Evolutionary conservation across 2,797 vertebrate species (phyloP).

Genomic region (Carcharodon carcharias): DNA sequence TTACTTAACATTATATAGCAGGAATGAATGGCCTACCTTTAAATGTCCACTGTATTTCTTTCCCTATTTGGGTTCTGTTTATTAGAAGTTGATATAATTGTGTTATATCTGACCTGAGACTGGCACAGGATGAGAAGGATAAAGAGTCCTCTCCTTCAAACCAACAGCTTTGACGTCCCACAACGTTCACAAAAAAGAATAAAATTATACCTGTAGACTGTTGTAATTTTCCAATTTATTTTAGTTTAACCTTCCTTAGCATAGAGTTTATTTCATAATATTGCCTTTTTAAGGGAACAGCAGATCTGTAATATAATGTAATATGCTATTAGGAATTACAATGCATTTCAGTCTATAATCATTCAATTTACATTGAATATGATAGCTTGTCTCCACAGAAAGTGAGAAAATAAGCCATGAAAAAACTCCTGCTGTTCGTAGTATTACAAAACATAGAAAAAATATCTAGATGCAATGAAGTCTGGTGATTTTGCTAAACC

Average conservation of each 20-base stretch:
- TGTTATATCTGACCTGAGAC: not conserved
- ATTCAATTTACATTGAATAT: not conserved
- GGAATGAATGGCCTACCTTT: not conserved
- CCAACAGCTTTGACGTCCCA: not conserved
- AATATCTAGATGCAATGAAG: too few species aligned
- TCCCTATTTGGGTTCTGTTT: not conserved
- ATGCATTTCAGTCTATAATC: not conserved
- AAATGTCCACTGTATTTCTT: not conserved
- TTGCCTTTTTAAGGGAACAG: not conserved
- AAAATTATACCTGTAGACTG: not conserved
- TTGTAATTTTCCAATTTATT: not conserved
- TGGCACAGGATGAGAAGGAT: not conserved
- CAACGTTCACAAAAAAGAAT: not conserved
- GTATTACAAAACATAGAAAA: too few species aligned
- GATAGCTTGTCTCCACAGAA: not conserved
- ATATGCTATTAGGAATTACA: not conserved
- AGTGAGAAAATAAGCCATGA: not conserved
- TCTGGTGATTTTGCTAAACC: too few species aligned
- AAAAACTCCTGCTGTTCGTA: not conserved
- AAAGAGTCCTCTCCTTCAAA: not conserved
- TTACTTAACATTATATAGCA: not conserved
- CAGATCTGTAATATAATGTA: not conserved
- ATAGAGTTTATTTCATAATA: not conserved
- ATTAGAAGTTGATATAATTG: not conserved
- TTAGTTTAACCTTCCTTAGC: not conserved